Base-by-base conservation (phyloP, 2,888 invertebrate species). In the Trichopoda pennipes region DNA sequence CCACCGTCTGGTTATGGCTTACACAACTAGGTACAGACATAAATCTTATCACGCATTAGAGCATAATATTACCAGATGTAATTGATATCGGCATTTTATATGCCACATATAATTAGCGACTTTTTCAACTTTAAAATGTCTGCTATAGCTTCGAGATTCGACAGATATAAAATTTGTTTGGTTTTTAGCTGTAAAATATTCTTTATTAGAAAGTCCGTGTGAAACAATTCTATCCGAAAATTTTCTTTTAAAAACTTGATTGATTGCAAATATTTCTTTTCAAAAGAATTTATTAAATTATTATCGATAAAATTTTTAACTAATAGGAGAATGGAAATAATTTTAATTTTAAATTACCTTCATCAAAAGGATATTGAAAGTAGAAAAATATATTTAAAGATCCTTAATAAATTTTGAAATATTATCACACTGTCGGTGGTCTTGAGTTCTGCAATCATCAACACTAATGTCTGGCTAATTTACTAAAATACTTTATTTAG, bases 401-500 rank as follows among this genome's bases (percentile, higher is more conserved):
- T 47, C n/a, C 28, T 28, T 6, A 47, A 17, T 16, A 47, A 47
- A 47, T 47, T n/a, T 47, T 47, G 28, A 16, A 17, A 16, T 44
- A 44, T 44, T 44, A 49, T 16, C 3, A 49, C 53, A 17, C 51
- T 58, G 16, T 49, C 7, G 58, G 49, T 58, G 49, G 75, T 51
- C 66, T 28, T 66, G 12, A 55, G 16, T 64, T 47, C 55, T 10
- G 9, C n/a, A 28, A 21, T 32, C 38, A 16, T 56, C 3, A 42
- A 16, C 16, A 42, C 53, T 4, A 53, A 51, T 42, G 0, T 14
- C 21, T 8, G 17, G 69, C 69, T 77, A 77, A 70, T 77, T 77
- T 77, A 68, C 61, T 61, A 3, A 44, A 53, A 61, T 38, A 38
- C 12, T 38, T 10, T 12, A 38, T 38, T 38, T 7, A 38, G 1